Conservation (phyloP, 2,113 vertebrate species). For the Amblyornis subalaris region DNA sequence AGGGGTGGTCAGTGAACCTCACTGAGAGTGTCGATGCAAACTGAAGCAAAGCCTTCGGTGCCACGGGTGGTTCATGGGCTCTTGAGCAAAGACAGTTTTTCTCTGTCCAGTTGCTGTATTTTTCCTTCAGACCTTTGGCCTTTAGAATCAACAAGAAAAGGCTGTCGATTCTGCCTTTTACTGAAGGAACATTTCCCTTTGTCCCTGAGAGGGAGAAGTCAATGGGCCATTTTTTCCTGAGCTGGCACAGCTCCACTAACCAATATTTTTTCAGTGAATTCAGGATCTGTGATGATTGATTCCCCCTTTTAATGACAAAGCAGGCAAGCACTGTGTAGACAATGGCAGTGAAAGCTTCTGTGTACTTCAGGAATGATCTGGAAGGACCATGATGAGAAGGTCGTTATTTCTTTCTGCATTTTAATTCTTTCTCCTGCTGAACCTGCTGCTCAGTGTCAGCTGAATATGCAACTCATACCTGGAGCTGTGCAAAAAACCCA, state of each 20-base stretch:
- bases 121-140: not conserved
- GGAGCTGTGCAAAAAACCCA: not conserved
- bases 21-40: rapidly evolving
- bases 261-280: not conserved
- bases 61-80: not conserved
- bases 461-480: not conserved
- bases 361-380: not conserved
- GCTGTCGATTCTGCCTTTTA: not conserved
- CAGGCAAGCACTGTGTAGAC: not conserved
- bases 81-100: not conserved
- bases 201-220: not conserved
- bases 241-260: not conserved
- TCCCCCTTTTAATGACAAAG: not conserved
- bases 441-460: not conserved
- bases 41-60: not conserved
- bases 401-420: not conserved
- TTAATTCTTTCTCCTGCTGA: not conserved
- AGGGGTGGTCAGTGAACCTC: not conserved
- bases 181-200: not conserved
- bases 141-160: not conserved
- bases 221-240: not conserved
- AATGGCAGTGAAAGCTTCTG: not conserved
- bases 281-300: not conserved
- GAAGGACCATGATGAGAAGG: not conserved
- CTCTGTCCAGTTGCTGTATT: not conserved